Evolutionary conservation across 1,140 invertebrate species (phyloP), one percentile per base, ranked within the genome.

Genomic region (Pseudomyrmex pallidus): DNA sequence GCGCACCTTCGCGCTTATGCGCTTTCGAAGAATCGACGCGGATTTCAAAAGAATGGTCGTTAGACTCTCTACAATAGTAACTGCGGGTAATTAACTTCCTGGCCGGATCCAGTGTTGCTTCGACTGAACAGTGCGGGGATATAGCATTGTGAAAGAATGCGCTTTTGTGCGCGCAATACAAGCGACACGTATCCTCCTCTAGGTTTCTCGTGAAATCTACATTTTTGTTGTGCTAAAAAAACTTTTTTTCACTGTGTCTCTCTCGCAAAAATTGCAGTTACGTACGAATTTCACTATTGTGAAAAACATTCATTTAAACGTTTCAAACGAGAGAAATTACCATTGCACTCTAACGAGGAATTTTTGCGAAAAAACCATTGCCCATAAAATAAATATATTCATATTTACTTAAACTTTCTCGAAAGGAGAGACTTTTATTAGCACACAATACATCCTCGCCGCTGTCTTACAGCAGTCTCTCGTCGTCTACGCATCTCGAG

Each of bases 11-110:
- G 64, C 54, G 20, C 20, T 50, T 54, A 25, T 70, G 13, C 50
- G 35, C 64, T 59, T 80, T 80, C 66, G 44, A 61, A 70, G 76
- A 80, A 80, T 80, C 54, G 54, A 70, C 64, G 44, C 52, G 64
- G 35, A 25, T 78, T 78, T 78, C 76, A 70, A 78, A 78, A 78
- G 76, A 78, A 78, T 70, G 64, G 35, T 78, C 54, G 44, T 78
- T 78, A 78, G 76, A 15, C 17, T 70, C 35, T 64, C 20, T 17
- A 78, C 76, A 78, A 70, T 80, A 50, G 66, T 48, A 70, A 80
- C 20, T 48, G 66, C 56, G 20, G 66, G 35, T 80, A 80, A 80
- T 80, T 80, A 80, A 80, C 76, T 80, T 70, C 66, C 76, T 50
- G 76, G 12, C 76, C 64, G 76, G 44, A 80, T 70, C 44, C 66